Percentiles rank a stretch among this genome's conserved stretches.
These are phyloP conservation scores for Hystrix brachyura DNA, from an alignment of 2,113 vertebrate genomes.

Conservation along the genomic window DNA sequence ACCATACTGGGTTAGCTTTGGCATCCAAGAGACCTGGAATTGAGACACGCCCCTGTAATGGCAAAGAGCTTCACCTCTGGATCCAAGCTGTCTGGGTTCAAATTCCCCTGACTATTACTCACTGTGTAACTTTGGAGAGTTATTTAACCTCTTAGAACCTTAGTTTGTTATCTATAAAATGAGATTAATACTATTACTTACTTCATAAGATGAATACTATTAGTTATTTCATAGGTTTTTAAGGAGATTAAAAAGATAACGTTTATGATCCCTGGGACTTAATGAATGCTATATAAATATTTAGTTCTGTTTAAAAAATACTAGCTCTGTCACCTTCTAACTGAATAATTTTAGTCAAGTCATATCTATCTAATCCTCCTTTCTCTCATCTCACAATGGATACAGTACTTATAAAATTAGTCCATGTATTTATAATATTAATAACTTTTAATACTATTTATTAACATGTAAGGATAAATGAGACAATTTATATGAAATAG, in stretches of 20 bases:
- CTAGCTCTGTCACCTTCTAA: neutral
- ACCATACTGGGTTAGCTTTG: neutral
- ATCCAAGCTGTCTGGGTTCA: neutral
- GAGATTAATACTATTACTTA: neutral
- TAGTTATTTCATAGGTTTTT: neutral
- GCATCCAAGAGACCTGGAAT: neutral
- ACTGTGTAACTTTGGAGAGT: neutral
- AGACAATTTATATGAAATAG: neutral
- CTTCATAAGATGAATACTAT: neutral
- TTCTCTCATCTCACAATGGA: neutral
- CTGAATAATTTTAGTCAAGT: neutral
- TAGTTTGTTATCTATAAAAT: constrained; percentile 29
- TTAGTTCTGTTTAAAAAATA: neutral
- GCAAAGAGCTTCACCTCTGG: neutral
- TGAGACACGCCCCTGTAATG: neutral
- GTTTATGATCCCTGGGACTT: neutral
- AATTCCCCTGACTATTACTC: neutral
- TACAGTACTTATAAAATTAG: neutral
- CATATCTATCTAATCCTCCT: neutral
- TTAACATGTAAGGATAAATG: neutral
- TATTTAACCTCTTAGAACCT: neutral
- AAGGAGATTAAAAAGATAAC: constrained; percentile 17
- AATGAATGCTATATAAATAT: neutral
- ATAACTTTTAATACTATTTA: neutral
- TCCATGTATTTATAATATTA: neutral